Percentiles rank a stretch among this genome's conserved stretches.
These are phyloP conservation scores for Macaria notata DNA, from an alignment of 2,888 invertebrate species.

Conservation along the genomic window DNA sequence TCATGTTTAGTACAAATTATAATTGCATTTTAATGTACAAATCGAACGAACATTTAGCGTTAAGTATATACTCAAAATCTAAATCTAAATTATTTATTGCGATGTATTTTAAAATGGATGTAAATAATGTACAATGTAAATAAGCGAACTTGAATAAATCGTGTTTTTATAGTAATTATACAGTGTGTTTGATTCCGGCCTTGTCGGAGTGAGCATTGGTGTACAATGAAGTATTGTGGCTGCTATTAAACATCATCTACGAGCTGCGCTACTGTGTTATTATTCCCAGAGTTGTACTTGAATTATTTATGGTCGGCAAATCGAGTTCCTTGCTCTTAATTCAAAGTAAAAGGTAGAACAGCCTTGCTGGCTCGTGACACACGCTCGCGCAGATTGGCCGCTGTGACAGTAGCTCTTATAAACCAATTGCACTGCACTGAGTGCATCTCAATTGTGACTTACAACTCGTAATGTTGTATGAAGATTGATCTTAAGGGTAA, in stretches of 20 bases:
- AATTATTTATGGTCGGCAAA: constrained; percentile 65
- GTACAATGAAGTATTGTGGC: constrained; percentile 30
- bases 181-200: constrained; percentile 22
- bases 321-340: constrained; percentile 57
- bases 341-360: constrained; percentile 68
- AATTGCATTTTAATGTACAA: constrained; percentile 29
- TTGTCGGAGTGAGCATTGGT: constrained; percentile 28
- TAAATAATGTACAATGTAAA: constrained; percentile 68
- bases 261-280: constrained; percentile 40
- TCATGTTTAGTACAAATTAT: constrained; percentile 33
- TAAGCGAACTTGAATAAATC: constrained; percentile 49
- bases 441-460: constrained; percentile 40
- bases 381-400: constrained; percentile 38
- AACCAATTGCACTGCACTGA: constrained; percentile 16
- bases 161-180: constrained; percentile 39
- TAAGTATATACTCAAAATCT: constrained; percentile 48
- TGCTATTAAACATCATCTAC: constrained; percentile 27
- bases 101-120: constrained; percentile 45
- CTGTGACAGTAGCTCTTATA: constrained; percentile 20
- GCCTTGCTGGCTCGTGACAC: constrained; percentile 61
- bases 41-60: constrained; percentile 14
- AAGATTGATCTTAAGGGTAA: no score
- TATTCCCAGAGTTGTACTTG: constrained; percentile 57
- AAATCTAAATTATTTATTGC: constrained; percentile 40
- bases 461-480: constrained; percentile 9